phyloP scores from a whole-genome alignment of 2,888 invertebrate genomes.

The Leucozona laternaria region DNA sequence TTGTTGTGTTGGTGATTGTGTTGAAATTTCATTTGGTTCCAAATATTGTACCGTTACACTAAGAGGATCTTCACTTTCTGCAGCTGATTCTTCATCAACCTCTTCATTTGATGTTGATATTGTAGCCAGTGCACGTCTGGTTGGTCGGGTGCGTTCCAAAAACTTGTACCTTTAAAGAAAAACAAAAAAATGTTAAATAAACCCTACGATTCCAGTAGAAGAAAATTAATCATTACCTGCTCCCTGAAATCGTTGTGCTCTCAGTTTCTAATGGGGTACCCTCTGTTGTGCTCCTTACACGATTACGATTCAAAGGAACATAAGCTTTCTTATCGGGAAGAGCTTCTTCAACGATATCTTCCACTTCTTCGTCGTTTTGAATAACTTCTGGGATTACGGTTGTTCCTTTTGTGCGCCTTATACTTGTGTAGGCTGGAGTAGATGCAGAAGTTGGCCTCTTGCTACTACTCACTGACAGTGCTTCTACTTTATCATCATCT shows the following conservation, averaged over 20 bases:
- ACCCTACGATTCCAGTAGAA: background rate
- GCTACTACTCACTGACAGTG: constrained; percentile 66
- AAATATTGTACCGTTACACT: constrained; percentile 82
- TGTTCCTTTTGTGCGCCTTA: constrained; percentile 87
- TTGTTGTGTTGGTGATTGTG: constrained; percentile 81
- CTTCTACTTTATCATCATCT: constrained; percentile 56
- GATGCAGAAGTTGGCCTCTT: constrained; percentile 78
- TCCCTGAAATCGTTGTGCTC: constrained; percentile 55
- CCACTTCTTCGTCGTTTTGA: constrained; percentile 60
- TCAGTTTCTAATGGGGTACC: constrained; percentile 49
- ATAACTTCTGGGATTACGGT: constrained; percentile 76
- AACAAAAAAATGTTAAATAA: background rate
- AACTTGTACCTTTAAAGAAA: constrained; percentile 80
- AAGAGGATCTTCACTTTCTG: constrained; percentile 78
- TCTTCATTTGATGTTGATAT: constrained; percentile 68
- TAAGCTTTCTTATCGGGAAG: constrained; percentile 78
- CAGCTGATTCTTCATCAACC: constrained; percentile 76
- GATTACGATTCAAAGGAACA: constrained; percentile 79
- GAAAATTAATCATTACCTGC: constrained; percentile 33
- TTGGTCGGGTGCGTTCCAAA: constrained; percentile 81
- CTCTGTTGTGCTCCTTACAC: constrained; percentile 77
- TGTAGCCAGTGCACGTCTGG: constrained; percentile 76
- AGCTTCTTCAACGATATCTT: constrained; percentile 47
- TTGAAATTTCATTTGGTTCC: constrained; percentile 79
- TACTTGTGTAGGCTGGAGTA: constrained; percentile 89